Conservation (phyloP, 2,888 invertebrate species). For the Xestia xanthographa region DNA sequence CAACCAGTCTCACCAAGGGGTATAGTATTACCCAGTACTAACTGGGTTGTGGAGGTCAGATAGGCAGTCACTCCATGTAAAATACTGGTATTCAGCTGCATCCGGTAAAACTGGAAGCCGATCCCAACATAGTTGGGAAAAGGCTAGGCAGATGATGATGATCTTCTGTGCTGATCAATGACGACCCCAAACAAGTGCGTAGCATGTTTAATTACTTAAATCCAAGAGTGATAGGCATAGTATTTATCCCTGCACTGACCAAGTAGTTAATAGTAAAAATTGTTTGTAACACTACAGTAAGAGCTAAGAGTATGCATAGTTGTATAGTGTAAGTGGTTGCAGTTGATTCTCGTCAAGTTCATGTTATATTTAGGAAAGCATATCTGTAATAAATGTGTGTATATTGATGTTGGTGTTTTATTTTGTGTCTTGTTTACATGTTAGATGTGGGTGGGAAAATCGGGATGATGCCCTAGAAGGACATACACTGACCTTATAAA, state of each 20-base stretch:
- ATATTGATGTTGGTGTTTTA: slow-evolving; percentile 76
- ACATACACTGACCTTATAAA: no score
- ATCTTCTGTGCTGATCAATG: background rate
- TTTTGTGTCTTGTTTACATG: slow-evolving; percentile 17
- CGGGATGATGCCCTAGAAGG: no score
- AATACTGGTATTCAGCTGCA: no score
- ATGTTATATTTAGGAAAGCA: slow-evolving; percentile 88
- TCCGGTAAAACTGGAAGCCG: no score
- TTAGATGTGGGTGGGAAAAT: no score
- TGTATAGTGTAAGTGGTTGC: slow-evolving; percentile 83
- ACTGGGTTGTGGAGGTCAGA: no score
- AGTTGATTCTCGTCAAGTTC: slow-evolving; percentile 85
- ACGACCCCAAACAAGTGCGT: background rate
- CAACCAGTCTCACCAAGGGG: no score
- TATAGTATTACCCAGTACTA: no score
- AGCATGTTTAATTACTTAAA: background rate
- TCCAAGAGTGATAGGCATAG: background rate
- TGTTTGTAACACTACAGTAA: slow-evolving; percentile 67
- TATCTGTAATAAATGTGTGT: slow-evolving; percentile 91
- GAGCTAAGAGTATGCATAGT: slow-evolving; percentile 69
- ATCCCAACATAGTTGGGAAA: no score
- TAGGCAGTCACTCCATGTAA: no score
- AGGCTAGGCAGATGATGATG: no score
- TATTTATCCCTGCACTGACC: slow-evolving; percentile 59
- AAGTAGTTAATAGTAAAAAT: slow-evolving; percentile 56